Base-by-base conservation (phyloP, 2,113 vertebrate genomes). In the Periophthalmodon schlosseri region DNA sequence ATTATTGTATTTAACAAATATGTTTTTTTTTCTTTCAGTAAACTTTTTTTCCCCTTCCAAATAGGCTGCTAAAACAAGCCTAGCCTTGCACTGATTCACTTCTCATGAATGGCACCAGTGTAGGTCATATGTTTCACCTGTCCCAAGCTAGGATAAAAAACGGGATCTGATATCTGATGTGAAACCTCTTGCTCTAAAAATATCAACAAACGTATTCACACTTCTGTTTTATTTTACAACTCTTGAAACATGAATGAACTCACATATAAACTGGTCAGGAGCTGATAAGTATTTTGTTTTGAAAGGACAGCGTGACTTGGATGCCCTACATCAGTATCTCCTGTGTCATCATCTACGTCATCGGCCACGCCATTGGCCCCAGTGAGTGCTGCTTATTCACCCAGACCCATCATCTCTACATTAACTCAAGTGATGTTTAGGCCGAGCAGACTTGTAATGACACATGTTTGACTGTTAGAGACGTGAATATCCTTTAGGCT, bases 291-390 rank as follows among this genome's bases (percentile, higher is more conserved):
- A 50, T 20, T 70, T 74, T 86, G 63, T 84, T 71, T 88, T 79
- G n/a, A 76, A 84, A 94, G 94, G 86, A 86, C 5, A 90, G 65
- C 0, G 9, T 96, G 47, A 47, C 90, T 0, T 95, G 97, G 96
- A 96, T 99, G 95, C 94, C 96, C 0, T 96, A 96, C 18, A 0
- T 97, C 82, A 97, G 97, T 93, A 97, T 98, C 2, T 15, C 69
- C 64, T 97, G 94, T 20, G 78, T 98, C 88, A 89, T 98, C 52
- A 0, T 85, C 76, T 99, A 99, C 73, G 85, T 99, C 87, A 91
- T 94, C 0, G 96, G 97, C 57, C 97, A 99, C 0, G 96, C 96
- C 54, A 88, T 96, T 0, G 97, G 97, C 73, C 95, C 97, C 78
- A 98, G 97, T 98, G 79, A 85, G 97, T 96, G 50, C 67, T 74